phyloP scores from a whole-genome alignment of 2,888 invertebrate species.

The Caenorhabditis sp. region DNA sequence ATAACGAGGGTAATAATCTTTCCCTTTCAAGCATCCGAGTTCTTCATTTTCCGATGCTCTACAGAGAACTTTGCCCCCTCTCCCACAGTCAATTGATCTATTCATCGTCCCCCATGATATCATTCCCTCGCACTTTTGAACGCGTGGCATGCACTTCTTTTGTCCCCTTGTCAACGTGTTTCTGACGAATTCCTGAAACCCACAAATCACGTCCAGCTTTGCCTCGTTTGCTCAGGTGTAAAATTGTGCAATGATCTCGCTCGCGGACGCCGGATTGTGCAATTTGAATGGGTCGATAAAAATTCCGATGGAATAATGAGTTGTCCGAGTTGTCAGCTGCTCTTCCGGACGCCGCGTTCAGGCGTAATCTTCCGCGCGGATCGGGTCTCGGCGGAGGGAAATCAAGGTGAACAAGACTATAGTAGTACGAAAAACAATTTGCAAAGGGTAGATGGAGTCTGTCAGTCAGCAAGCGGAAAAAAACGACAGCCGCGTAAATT shows the following conservation, averaged over 20 bases:
- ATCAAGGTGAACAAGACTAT: slow-evolving; percentile 30
- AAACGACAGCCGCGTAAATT: slow-evolving; percentile 59
- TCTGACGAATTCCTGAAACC: slow-evolving; percentile 3
- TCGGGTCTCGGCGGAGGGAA: neutral
- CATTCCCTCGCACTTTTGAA: neutral
- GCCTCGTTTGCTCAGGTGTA: slow-evolving; percentile 37
- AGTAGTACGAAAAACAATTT: slow-evolving; percentile 48
- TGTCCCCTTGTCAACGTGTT: slow-evolving; percentile 1
- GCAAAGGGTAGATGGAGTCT: neutral
- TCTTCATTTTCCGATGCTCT: too few relatives aligned
- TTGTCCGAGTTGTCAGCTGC: slow-evolving; percentile 44
- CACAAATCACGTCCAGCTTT: slow-evolving; percentile 37
- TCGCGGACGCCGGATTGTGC: slow-evolving; percentile 32
- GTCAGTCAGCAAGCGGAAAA: too few relatives aligned
- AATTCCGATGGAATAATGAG: slow-evolving; percentile 36
- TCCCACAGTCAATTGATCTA: too few relatives aligned
- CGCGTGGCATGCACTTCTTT: neutral
- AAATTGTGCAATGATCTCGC: slow-evolving; percentile 56
- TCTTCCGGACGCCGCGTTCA: slow-evolving; percentile 32
- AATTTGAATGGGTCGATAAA: slow-evolving; percentile 37
- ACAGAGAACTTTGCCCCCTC: too few relatives aligned
- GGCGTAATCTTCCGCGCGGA: slow-evolving; percentile 12
- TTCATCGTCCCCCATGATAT: neutral
- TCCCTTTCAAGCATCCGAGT: too few relatives aligned
- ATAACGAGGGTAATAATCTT: too few relatives aligned